Evolutionary conservation across 2,888 invertebrate species (phyloP).

Genomic region (Timema cristinae): DNA sequence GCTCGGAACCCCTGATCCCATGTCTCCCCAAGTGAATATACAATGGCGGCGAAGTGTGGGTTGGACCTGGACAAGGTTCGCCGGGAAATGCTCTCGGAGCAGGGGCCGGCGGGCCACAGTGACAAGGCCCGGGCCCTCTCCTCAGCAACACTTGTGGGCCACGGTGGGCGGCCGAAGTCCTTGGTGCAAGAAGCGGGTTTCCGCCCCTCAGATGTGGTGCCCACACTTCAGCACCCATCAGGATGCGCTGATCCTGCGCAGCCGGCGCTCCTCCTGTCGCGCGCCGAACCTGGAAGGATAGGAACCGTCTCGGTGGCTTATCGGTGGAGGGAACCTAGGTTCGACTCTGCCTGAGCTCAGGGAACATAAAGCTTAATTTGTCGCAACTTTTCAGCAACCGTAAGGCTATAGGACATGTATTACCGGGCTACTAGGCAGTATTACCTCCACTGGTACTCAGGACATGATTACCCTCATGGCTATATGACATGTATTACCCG

Average conservation of each 20-base stretch:
- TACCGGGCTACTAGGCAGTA: no score
- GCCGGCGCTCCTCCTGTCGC: slow-evolving; percentile 71
- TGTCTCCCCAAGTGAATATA: no score
- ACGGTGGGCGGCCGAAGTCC: slow-evolving; percentile 42
- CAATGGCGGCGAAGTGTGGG: slow-evolving; percentile 36
- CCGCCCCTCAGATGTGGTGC: slow-evolving; percentile 62
- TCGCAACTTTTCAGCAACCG: no score
- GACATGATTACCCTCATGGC: no score
- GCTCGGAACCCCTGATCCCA: no score
- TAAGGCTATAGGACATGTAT: no score
- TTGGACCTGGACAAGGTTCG: slow-evolving; percentile 38
- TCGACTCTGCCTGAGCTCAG: no score
- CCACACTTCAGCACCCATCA: slow-evolving; percentile 32
- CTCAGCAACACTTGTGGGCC: slow-evolving; percentile 56
- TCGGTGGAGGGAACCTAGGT: no score
- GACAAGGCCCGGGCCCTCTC: slow-evolving; percentile 58
- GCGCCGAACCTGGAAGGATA: slow-evolving; percentile 62
- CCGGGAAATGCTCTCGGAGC: slow-evolving; percentile 53
- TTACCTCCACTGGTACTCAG: no score
- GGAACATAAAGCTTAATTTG: no score
- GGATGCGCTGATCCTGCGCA: slow-evolving; percentile 56
- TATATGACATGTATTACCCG: no score
- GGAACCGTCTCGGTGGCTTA: slow-evolving; percentile 23
- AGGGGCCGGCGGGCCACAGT: slow-evolving; percentile 61
- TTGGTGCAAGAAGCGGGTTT: slow-evolving; percentile 63